Conservation (phyloP, 2,113 vertebrate species). For the Lates calcarifer region DNA sequence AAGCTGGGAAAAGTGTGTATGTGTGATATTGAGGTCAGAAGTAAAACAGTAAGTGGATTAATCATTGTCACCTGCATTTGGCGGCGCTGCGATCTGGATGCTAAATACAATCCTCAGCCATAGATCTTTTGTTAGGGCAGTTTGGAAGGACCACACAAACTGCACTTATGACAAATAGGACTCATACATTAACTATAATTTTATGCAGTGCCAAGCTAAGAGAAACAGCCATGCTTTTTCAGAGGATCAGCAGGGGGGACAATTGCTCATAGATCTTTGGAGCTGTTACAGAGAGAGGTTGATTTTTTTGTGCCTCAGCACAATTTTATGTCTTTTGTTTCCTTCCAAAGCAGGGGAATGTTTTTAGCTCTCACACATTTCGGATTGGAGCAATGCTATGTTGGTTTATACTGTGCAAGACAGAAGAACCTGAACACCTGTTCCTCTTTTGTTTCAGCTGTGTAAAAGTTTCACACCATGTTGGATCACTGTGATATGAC, state of each 20-base stretch:
- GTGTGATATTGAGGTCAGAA: slow-evolving; percentile 33
- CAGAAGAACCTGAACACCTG: not conserved
- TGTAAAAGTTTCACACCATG: not conserved
- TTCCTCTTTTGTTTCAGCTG: too few relatives aligned
- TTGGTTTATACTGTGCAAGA: not conserved
- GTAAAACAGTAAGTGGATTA: slow-evolving; percentile 53
- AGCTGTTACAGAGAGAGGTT: slow-evolving; percentile 32
- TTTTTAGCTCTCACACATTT: slow-evolving; percentile 11
- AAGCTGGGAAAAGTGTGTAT: not conserved
- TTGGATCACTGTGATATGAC: not conserved
- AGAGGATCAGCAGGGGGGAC: slow-evolving; percentile 4
- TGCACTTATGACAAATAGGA: slow-evolving; percentile 54
- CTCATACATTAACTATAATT: slow-evolving; percentile 62
- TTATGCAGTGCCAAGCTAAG: slow-evolving; percentile 52
- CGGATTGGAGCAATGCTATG: not conserved
- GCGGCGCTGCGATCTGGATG: slow-evolving; percentile 9
- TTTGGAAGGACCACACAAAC: slow-evolving; percentile 44
- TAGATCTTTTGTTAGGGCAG: slow-evolving; percentile 48
- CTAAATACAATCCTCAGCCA: slow-evolving; percentile 27
- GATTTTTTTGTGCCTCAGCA: slow-evolving; percentile 18
- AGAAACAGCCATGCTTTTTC: slow-evolving; percentile 33
- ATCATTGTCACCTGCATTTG: slow-evolving; percentile 48
- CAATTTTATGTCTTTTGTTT: slow-evolving; percentile 8
- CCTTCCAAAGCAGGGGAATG: not conserved
- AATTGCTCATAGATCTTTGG: slow-evolving; percentile 60